Base-by-base conservation (phyloP, 2,888 invertebrate genomes). In the Chymomyza fuscimana region DNA sequence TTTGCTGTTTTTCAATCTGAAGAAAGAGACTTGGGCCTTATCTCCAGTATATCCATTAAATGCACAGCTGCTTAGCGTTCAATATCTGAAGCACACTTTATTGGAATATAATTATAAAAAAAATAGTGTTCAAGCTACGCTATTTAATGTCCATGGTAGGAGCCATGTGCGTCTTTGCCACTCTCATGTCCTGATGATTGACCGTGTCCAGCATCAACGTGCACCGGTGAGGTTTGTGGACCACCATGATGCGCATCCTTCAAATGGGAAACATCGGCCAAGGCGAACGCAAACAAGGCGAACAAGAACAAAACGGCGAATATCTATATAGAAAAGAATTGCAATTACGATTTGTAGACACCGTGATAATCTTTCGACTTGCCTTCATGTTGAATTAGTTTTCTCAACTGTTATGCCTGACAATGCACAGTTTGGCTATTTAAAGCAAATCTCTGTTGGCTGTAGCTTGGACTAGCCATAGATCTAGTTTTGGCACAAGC, bases 201-300 rank as follows among this genome's bases (percentile, higher is more conserved):
- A 50, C 25, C 22, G n/a, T 59, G 60, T 22, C 51, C 52, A 29
- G 22, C 1, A 7, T 36, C 54, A 3, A 0, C 51, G 22, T 40
- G 22, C 15, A 12, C 51, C n/a, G 32, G 16, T 15, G n/a, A 52
- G 15, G 50, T 16, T 9, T 29, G 54, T 15, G 10, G 25, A 25
- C 2, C 58, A 22, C 16, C 32, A 25, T 64, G 22, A 6, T 36
- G 29, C 1, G 59, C 64, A 5, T 63, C 54, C 5, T 60, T 19
- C 56, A 77, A n/a, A 65, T 75, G 73, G 5, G 73, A 65, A 12
- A 77, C 77, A 54, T 77, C 77, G 54, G 71, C 75, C 9, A 69
- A 58, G 22, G 65, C 70, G 29, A 68, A 50, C 29, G 70, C 75
- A 19, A 75, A 32, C 12, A 77, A 64, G 56, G 71, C 68, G 52